phyloP scores from a whole-genome alignment of 1,140 invertebrate genomes.

The Theocolax elegans region DNA sequence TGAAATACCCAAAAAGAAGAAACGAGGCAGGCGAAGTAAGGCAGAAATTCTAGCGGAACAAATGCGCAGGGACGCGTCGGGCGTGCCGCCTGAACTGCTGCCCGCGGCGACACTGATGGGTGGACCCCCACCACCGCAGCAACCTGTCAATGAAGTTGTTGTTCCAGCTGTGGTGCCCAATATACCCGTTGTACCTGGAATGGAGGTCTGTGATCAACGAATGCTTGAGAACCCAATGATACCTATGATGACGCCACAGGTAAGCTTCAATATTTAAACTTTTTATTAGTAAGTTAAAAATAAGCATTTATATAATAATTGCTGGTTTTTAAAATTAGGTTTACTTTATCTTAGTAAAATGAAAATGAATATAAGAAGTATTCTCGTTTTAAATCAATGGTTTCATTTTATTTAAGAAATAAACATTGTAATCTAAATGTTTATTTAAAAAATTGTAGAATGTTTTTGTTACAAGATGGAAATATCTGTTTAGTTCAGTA shows the following conservation, averaged over 20 bases:
- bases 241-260: slow-evolving; percentile 31
- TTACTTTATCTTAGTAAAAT: no score
- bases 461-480: no score
- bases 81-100: slow-evolving; percentile 32
- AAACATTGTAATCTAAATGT: no score
- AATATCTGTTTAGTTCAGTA: no score
- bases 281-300: no score
- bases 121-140: not conserved
- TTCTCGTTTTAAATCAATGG: no score
- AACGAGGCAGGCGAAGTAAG: slow-evolving; percentile 64
- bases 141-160: not conserved
- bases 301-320: no score
- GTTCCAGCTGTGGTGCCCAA: slow-evolving; percentile 39
- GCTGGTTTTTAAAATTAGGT: no score
- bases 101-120: not conserved
- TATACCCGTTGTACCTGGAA: slow-evolving; percentile 25
- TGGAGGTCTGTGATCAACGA: slow-evolving; percentile 18
- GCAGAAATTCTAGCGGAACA: slow-evolving; percentile 66
- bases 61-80: slow-evolving; percentile 59
- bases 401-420: no score
- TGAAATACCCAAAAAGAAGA: slow-evolving; percentile 63
- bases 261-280: no score
- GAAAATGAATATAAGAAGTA: no score
- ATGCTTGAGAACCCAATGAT: slow-evolving; percentile 32
- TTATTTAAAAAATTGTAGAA: no score